Evolutionary conservation across 92 coral and sea anemone genomes (phyloP), one percentile per base, ranked within the genome.

Genomic region (Parazoanthus darwini): DNA sequence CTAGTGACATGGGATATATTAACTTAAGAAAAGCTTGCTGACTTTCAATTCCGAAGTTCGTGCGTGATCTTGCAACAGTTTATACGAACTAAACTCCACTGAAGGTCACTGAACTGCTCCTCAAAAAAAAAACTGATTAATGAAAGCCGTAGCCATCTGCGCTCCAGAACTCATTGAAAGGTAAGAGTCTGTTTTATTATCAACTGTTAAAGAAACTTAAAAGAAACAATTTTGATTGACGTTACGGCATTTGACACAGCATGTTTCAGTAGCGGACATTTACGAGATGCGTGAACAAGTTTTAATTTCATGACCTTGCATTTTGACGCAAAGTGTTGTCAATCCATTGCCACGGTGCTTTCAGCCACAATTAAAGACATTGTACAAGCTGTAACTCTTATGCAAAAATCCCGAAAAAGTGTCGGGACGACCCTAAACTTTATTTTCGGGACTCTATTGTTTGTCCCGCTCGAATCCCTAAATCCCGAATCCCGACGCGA

Each of bases 101-200:
- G 71, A 65, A 65, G 71, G 22, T 65, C 71, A 65, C 22, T 65
- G 71, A 65, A 65, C 71, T 65, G 71, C 71, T 65, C 71, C 71
- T 65, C 71, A 65, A 65, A 65, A 65, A 65, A 65, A 65, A 65
- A 65, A 65, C 71, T 65, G 71, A 65, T 65, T 65, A 65, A 65
- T 65, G 71, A 65, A 65, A 65, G 71, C 71, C 71, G 71, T 65
- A 65, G 71, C 71, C 71, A 65, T 65, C 71, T 65, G 71, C 71
- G 71, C 71, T 65, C 71, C 71, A 65, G 71, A 8, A 14, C 71
- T 29, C 33, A 29, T 29, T 29, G 33, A 29, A 29, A 29, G 33
- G 33, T 29, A 29, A 29, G 33, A 29, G 22, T 65, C 71, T 65
- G 71, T 65, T 65, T 65, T 65, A 65, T 65, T 65, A 65, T 65